Evolutionary conservation across 2,888 invertebrate genomes (phyloP).

Genomic region (Drymonia ruficornis): DNA sequence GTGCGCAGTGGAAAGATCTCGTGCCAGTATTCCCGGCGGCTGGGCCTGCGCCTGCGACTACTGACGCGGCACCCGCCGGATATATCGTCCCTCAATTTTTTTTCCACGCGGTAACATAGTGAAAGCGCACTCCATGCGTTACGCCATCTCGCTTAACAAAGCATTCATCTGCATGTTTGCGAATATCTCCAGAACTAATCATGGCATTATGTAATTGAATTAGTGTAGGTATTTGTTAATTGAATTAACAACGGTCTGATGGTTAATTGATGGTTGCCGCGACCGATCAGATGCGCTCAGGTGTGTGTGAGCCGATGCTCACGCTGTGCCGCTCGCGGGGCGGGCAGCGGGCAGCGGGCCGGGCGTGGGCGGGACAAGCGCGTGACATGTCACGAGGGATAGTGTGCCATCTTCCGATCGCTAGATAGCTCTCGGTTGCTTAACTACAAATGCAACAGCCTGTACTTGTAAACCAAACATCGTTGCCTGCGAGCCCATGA

Average conservation of each 20-base stretch:
- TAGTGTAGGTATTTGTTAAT: background rate
- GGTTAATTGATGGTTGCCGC: background rate
- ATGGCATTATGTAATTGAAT: background rate
- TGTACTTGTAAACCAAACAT: too few relatives aligned
- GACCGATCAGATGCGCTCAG: background rate
- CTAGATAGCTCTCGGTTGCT: too few relatives aligned
- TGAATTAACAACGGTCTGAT: background rate
- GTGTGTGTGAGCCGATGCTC: background rate
- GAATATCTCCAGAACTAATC: slow-evolving; percentile 5
- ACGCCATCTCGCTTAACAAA: slow-evolving; percentile 1
- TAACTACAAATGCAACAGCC: too few relatives aligned
- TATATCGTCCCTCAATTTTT: background rate
- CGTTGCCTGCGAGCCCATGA: too few relatives aligned
- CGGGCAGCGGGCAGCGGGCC: too few relatives aligned
- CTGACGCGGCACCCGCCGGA: too few relatives aligned
- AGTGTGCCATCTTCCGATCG: too few relatives aligned
- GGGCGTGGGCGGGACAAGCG: too few relatives aligned
- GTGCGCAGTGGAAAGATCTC: too few relatives aligned
- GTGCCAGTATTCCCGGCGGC: too few relatives aligned
- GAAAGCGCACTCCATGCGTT: background rate
- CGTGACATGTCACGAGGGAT: too few relatives aligned
- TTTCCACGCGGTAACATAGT: background rate
- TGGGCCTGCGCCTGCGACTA: too few relatives aligned
- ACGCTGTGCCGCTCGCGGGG: background rate
- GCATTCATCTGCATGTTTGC: background rate